Percentiles rank a stretch among this genome's conserved stretches.
Evolutionary conservation across 2,888 invertebrate species (phyloP).

Genomic region (Nephrocerus scutellatus): DNA sequence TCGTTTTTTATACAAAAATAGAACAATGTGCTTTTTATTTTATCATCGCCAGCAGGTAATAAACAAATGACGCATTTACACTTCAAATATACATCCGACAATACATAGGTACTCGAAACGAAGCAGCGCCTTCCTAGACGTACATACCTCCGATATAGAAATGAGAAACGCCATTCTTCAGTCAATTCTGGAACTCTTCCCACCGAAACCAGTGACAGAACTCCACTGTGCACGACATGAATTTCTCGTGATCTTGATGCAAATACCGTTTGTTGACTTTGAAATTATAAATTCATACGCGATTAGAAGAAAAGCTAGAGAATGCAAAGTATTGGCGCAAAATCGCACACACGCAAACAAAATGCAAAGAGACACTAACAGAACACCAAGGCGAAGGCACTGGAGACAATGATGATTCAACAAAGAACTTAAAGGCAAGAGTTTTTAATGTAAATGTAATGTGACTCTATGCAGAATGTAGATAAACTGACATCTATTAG

Average conservation of each 20-base stretch:
- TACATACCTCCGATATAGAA: constrained; percentile 21
- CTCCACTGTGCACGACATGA: neutral
- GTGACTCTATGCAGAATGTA: too few species aligned
- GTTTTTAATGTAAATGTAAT: too few species aligned
- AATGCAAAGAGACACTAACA: too few species aligned
- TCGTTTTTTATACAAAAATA: too few species aligned
- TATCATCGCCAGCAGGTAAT: neutral
- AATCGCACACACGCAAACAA: constrained; percentile 1
- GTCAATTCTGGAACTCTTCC: neutral
- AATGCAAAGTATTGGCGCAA: constrained; percentile 1
- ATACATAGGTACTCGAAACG: too few species aligned
- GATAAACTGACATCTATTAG: too few species aligned
- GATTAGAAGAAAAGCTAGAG: constrained; percentile 1
- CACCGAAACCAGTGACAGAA: neutral
- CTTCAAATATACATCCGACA: neutral
- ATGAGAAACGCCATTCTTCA: constrained; percentile 20
- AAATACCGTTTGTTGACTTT: neutral
- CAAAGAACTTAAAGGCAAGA: too few species aligned
- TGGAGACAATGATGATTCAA: too few species aligned
- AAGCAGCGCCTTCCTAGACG: neutral
- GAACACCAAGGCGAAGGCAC: too few species aligned
- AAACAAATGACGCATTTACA: neutral
- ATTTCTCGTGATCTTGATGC: neutral
- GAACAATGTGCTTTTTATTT: too few species aligned
- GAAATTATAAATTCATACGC: too few species aligned